Evolutionary conservation across 2,113 vertebrate species (phyloP).

Genomic region (Mola mola): DNA sequence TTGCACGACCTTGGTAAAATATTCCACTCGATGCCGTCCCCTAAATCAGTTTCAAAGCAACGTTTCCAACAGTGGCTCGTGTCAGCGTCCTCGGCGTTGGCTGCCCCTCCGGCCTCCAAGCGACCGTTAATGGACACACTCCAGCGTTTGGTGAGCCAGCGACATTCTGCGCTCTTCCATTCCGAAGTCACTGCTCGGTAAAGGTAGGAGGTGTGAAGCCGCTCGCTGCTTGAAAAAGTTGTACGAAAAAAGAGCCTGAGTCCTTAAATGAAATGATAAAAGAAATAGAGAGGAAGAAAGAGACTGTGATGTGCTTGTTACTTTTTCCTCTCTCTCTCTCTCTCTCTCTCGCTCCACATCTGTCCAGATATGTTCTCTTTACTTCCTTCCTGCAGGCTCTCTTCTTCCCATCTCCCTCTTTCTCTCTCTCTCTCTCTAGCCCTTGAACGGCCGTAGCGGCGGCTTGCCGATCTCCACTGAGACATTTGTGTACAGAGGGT

Average conservation of each 20-base stretch:
- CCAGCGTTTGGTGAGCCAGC: conserved; percentile 2
- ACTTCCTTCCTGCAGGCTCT: background rate
- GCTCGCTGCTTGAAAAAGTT: conserved; percentile 37
- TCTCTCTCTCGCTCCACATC: too few species aligned
- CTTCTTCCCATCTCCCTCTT: conserved; percentile 4
- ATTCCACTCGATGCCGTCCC: conserved; percentile 1
- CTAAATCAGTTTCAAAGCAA: too few species aligned
- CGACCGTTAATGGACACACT: too few species aligned
- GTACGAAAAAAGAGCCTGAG: conserved; percentile 30
- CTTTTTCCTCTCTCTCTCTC: conserved; percentile 3
- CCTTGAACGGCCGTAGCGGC: conserved; percentile 87
- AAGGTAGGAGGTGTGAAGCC: conserved; percentile 32
- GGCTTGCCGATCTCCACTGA: conserved; percentile 96
- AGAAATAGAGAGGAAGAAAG: conserved; percentile 13
- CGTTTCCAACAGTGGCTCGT: too few species aligned
- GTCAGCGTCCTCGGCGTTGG: too few species aligned
- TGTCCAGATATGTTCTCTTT: conserved; percentile 16
- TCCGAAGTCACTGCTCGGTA: conserved; percentile 33
- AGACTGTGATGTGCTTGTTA: conserved; percentile 47
- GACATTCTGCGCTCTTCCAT: conserved; percentile 27
- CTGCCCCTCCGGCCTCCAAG: too few species aligned
- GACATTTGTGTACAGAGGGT: conserved; percentile 95
- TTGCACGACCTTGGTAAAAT: conserved; percentile 7
- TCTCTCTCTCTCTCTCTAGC: conserved; percentile 72
- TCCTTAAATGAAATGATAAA: conserved; percentile 34